Base-by-base conservation (phyloP, 2,113 vertebrate genomes). In the Pelecanus crispus region DNA sequence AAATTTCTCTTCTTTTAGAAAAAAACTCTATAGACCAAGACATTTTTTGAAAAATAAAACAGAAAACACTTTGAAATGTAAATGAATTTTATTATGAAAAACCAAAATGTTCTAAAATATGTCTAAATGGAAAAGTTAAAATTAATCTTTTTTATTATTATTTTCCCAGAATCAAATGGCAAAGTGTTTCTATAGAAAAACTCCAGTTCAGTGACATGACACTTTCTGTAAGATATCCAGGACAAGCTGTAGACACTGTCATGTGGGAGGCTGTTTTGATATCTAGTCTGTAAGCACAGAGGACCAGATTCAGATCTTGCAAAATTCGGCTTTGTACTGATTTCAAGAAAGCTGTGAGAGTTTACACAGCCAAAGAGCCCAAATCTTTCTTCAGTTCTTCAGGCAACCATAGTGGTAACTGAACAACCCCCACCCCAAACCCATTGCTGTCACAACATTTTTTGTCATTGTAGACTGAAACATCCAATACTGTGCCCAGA, bases 391-490 rank as follows among this genome's bases (percentile, higher is more conserved):
- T 73, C 22, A 29, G 29, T 22, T n/a, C 16, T 90, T 44, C 52
- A 52, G 38, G 16, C 32, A 86, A 24, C 26, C 9, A 8, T 1
- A 50, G 20, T 3, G 16, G 11, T 28, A 66, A 73, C 32, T 34
- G 34, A 21, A 50, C 14, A 59, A 29, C 1, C 2, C 7, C 11
- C 25, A 24, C 5, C 6, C 8, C 22, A 71, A 66, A 52, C 7
- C 13, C 34, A 32, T 47, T 0, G 0, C 22, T 83, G 20, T 28
- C 21, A 9, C 10, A 45, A 58, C 3, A 29, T 72, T 38, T 72
- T 61, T 11, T 49, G 25, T 58, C 40, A 49, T 5, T 90, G 53
- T 10, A 83, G 72, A 32, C 21, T 74, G 61, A 63, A 71, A 62
- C 42, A 50, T 4, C 18, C 42, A 13, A 2, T 42, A 47, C 18